Conservation (phyloP, 2,888 invertebrate genomes). For the Anarsia innoxiella region DNA sequence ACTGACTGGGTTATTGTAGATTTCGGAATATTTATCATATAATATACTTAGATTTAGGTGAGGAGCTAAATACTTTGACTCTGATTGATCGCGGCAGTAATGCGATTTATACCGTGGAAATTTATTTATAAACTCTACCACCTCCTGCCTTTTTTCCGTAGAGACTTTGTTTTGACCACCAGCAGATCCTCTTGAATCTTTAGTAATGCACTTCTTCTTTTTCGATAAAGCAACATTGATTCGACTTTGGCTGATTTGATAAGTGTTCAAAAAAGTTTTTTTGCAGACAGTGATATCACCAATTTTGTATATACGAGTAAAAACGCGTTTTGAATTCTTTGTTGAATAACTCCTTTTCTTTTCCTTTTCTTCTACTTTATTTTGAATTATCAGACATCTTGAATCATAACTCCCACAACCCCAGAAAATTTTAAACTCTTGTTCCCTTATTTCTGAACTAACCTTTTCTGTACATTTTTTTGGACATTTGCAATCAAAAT, state of each 20-base stretch:
- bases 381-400: background rate
- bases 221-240: background rate
- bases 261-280: background rate
- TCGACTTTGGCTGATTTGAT: background rate
- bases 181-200: slow-evolving; percentile 2
- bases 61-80: slow-evolving; percentile 14
- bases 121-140: slow-evolving; percentile 8
- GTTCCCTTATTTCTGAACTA: background rate
- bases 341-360: background rate
- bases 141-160: slow-evolving; percentile 1
- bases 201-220: slow-evolving; percentile 6
- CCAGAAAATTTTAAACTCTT: background rate
- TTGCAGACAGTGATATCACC: background rate
- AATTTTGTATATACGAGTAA: background rate
- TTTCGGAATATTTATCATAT: slow-evolving; percentile 13
- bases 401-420: background rate
- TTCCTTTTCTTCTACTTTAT: background rate
- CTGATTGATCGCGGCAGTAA: slow-evolving; percentile 11
- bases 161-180: slow-evolving; percentile 7
- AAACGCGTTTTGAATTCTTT: background rate
- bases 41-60: slow-evolving; percentile 12
- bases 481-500: background rate
- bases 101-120: slow-evolving; percentile 13
- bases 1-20: slow-evolving; percentile 7
- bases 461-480: background rate